Conservation (phyloP, 2,888 invertebrate species). For the Scaptomyza parva region DNA sequence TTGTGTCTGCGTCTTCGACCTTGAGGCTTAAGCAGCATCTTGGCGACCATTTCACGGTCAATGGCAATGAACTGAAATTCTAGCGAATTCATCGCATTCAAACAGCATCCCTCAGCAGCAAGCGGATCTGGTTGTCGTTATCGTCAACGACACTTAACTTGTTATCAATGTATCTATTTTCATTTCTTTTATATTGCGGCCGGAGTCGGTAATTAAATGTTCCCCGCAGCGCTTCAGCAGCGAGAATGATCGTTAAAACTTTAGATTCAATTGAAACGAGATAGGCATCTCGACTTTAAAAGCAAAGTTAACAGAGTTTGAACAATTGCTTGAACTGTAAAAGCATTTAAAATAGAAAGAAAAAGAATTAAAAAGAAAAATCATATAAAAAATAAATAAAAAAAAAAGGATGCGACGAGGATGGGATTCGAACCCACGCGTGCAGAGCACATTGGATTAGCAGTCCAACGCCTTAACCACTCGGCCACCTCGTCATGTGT, state of each 20-base stretch:
- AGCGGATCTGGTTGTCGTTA: constrained; percentile 23
- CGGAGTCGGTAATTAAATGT: constrained; percentile 46
- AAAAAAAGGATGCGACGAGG: constrained; percentile 87
- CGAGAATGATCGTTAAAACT: constrained; percentile 51
- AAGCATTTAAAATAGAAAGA: too few relatives aligned
- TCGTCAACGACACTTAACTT: constrained; percentile 60
- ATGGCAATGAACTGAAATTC: constrained; percentile 74
- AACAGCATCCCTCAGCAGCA: constrained; percentile 31
- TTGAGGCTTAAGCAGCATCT: constrained; percentile 41
- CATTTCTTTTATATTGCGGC: constrained; percentile 66
- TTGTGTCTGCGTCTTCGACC: constrained; percentile 29
- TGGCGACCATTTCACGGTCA: constrained; percentile 35
- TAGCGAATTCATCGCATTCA: constrained; percentile 48
- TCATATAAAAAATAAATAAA: constrained; percentile 1
- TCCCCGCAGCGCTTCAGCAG: constrained; percentile 26
- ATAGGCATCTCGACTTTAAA: constrained; percentile 59
- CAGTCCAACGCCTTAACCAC: constrained; percentile 95
- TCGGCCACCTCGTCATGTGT: constrained; percentile 95
- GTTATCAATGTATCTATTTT: constrained; percentile 76
- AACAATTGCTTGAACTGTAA: too few relatives aligned
- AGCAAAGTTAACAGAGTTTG: constrained; percentile 20
- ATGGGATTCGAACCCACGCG: constrained; percentile 95
- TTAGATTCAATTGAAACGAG: constrained; percentile 68
- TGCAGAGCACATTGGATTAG: constrained; percentile 95
- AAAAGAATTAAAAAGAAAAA: background rate